phyloP scores from a whole-genome alignment of 1,140 invertebrate genomes.

The Tetragnatha versicolor region DNA sequence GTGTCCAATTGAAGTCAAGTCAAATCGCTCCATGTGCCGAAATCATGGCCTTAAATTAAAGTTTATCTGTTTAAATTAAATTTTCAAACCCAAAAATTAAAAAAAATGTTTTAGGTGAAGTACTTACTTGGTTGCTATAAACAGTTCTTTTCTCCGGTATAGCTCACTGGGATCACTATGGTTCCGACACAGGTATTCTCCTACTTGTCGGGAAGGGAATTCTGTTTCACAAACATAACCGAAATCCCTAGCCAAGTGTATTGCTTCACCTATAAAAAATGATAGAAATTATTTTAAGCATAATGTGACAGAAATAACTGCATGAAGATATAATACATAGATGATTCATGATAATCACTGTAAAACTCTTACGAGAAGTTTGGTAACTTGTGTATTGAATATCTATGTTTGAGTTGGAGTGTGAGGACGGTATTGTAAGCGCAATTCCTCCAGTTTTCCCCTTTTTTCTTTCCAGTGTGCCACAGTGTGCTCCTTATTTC shows the following conservation, averaged over 20 bases:
- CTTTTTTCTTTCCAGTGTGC: no score
- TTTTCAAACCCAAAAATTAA: no score
- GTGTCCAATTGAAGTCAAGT: no score
- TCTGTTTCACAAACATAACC: slow-evolving; percentile 98
- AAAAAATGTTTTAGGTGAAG: neutral
- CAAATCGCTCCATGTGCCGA: no score
- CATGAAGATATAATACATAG: neutral
- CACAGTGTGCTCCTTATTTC: no score
- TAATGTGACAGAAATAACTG: neutral
- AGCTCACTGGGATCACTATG: slow-evolving; percentile 87
- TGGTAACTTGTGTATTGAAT: no score
- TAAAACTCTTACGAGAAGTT: no score
- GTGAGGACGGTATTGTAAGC: no score
- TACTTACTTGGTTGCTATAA: slow-evolving; percentile 91
- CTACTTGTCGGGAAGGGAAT: slow-evolving; percentile 95
- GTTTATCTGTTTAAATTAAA: neutral
- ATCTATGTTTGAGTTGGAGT: no score
- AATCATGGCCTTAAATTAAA: neutral
- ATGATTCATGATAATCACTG: no score
- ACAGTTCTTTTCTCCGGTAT: slow-evolving; percentile 87
- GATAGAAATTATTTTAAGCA: neutral
- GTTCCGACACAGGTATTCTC: slow-evolving; percentile 90
- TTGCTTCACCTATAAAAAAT: slow-evolving; percentile 86
- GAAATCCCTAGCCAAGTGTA: slow-evolving; percentile 97
- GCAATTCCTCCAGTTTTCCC: no score